Base-by-base conservation (phyloP, 2,888 invertebrate species). In the Nomada ferruginata region DNA sequence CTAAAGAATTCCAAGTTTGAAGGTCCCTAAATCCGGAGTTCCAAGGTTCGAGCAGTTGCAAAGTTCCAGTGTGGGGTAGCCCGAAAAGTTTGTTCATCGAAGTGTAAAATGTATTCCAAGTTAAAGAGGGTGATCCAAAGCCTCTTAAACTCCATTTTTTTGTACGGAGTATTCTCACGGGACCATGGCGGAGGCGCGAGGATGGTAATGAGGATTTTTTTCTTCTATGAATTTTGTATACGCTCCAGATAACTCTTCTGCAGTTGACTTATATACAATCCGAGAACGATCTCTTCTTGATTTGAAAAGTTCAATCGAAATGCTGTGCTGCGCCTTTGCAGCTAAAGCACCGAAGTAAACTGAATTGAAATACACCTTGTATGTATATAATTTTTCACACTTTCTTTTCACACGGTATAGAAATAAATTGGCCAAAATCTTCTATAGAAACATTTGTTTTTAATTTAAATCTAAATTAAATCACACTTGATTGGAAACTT, bases 71-170 rank as follows among this genome's bases (percentile, higher is more conserved):
- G 26, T 11, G 10, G n/a, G 50, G 47, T 60, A n/a, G 72, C 18
- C 20, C 15, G 55, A 44, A 64, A 73, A 64, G 55, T 73, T 64
- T 20, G 36, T 71, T 42, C 52, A 18, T 44, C 20, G 44, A 15
- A 53, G 44, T 44, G 60, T 42, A 42, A 68, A 68, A 55, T 15
- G 23, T 55, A 55, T 36, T 36, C 42, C 20, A 11, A 36, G 10
- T 10, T 20, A 55, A 72, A 72, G 44, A 26, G n/a, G 44, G 29
- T 47, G 26, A 29, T 55, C 15, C 65, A 20, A 64, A 29, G 20
- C 26, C 55, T 18, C 18, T 73, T 47, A 20, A 55, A 10, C 44
- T 55, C 44, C 20, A 29, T 55, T 57, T 29, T 29, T 29, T 44
- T 11, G 9, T 53, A n/a, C 42, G 1, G 9, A 29, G 4, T 15